Conservation (phyloP, 2,113 vertebrate species). For the Muntiacus muntjak region DNA sequence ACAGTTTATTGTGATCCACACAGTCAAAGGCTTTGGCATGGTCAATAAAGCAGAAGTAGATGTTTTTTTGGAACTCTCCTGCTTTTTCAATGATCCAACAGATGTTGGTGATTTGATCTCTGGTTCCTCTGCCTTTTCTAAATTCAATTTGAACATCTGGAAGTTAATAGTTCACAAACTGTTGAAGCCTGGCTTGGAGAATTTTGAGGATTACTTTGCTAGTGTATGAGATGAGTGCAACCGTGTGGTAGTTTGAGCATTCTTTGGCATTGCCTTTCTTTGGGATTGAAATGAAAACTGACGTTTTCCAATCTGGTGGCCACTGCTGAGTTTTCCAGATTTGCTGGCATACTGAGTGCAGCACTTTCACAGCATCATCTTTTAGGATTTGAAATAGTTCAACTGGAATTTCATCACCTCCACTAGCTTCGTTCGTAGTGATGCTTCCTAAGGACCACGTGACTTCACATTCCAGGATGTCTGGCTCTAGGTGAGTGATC, state of each 20-base stretch:
- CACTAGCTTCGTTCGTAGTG: not conserved
- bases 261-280: not conserved
- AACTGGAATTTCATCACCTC: not conserved
- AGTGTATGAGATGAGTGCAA: not conserved
- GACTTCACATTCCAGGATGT: not conserved
- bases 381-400: not conserved
- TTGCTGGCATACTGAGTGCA: not conserved
- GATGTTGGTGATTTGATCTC: not conserved
- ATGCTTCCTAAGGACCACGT: not conserved
- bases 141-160: not conserved
- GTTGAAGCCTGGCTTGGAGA: not conserved
- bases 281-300: not conserved
- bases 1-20: not conserved
- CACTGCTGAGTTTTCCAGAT: not conserved
- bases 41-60: not conserved
- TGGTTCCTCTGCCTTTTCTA: not conserved
- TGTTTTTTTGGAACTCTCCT: not conserved
- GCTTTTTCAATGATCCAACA: not conserved
- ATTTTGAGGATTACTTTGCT: not conserved
- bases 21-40: not conserved
- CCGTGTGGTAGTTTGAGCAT: not conserved
- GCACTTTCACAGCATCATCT: not conserved
- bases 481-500: not conserved
- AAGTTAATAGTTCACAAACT: not conserved
- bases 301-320: not conserved